phyloP scores from a whole-genome alignment of 2,113 vertebrate genomes.

The Canis aureus region DNA sequence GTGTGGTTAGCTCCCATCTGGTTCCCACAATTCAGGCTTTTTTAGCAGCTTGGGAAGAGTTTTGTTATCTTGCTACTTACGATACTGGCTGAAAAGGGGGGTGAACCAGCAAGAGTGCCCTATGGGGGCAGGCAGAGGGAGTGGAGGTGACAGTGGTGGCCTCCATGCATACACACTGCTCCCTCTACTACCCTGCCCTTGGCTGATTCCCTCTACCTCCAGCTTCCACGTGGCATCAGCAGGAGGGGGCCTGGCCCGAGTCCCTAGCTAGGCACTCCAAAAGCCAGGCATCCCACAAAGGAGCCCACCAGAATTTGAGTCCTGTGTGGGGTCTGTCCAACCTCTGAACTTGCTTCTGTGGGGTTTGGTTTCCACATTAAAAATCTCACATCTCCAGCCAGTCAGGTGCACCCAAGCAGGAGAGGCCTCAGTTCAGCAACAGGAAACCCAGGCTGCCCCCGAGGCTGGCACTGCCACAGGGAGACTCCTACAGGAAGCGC shows the following conservation, averaged over 20 bases:
- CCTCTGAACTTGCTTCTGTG: not conserved
- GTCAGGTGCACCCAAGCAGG: not conserved
- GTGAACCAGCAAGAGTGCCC: not conserved
- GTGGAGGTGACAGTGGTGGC: fast-evolving
- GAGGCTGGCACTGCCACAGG: too few species aligned
- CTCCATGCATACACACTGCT: too few species aligned
- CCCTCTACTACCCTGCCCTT: not conserved
- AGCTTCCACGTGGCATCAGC: too few species aligned
- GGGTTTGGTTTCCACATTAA: not conserved
- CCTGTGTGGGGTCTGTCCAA: not conserved
- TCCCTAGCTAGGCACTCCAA: fast-evolving
- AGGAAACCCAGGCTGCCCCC: not conserved
- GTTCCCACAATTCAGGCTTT: not conserved
- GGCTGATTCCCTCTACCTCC: not conserved
- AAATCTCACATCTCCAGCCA: not conserved
- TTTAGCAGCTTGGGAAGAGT: not conserved
- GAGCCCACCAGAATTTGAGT: not conserved
- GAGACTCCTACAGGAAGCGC: not conserved
- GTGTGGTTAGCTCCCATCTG: not conserved
- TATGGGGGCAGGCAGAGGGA: not conserved
- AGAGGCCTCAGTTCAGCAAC: not conserved
- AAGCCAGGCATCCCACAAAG: not conserved
- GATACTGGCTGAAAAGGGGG: not conserved
- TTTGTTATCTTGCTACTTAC: not conserved
- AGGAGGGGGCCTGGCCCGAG: not conserved